Conservation (phyloP, 2,888 invertebrate genomes). For the Philereme vetulata region DNA sequence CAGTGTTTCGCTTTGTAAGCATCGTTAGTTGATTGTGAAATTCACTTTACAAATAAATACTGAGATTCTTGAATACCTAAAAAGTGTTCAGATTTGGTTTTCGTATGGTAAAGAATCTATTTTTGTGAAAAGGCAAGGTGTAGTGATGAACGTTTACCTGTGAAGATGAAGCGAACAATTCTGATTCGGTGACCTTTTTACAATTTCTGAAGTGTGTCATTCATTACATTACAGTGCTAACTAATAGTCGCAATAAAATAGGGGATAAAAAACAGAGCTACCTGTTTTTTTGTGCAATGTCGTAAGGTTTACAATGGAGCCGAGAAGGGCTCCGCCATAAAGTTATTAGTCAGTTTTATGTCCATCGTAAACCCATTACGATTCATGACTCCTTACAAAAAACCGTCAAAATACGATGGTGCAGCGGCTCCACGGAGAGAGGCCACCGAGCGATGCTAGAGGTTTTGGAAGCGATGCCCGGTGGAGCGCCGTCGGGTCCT, state of each 20-base stretch:
- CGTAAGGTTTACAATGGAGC: constrained; percentile 75
- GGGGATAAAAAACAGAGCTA: constrained; percentile 51
- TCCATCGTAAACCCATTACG: constrained; percentile 70
- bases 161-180: constrained; percentile 63
- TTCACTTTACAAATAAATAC: constrained; percentile 22
- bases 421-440: constrained; percentile 58
- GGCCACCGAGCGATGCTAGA: constrained; percentile 72
- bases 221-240: constrained; percentile 60
- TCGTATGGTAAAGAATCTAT: constrained; percentile 1
- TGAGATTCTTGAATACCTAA: constrained; percentile 2
- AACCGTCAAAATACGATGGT: constrained; percentile 69
- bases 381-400: constrained; percentile 68
- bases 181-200: constrained; percentile 73
- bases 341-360: constrained; percentile 63
- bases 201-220: constrained; percentile 61
- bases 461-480: constrained; percentile 70
- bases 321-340: constrained; percentile 80
- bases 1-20: constrained; percentile 68
- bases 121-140: constrained; percentile 12
- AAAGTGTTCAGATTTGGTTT: not conserved
- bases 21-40: constrained; percentile 51
- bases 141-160: constrained; percentile 42
- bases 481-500: constrained; percentile 58
- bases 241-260: constrained; percentile 48
- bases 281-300: constrained; percentile 62